Evolutionary conservation across 2,113 vertebrate genomes (phyloP), one percentile per base, ranked within the genome.

Genomic region (Coturnix japonica): DNA sequence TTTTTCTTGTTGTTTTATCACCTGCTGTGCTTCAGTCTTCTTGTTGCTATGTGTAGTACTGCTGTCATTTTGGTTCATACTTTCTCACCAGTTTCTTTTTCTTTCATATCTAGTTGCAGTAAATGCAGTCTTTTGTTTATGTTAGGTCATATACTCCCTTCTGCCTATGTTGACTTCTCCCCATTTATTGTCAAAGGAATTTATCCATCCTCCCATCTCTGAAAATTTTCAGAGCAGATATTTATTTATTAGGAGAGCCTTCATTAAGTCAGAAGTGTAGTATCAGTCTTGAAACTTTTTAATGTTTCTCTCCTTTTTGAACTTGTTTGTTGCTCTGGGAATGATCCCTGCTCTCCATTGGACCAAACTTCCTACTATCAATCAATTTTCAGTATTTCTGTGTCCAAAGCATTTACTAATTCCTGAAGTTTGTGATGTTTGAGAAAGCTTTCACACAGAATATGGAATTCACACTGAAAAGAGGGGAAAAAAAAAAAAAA

Each of bases 231-330:
- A n/a, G 56, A 83, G 33, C 19, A 80, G 8, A 6, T 2, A 4
- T 77, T 35, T 28, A 0, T 70, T 66, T 70, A 35, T 77, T 76
- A 70, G 46, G 37, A 77, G 11, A 81, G 1, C 16, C 25, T 89
- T 25, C 51, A 59, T 54, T 47, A 57, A 41, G 44, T 78, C 33
- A 43, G 0, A 0, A 7, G 37, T 57, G 11, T 13, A 37, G 12
- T 7, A 47, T 21, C 64, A 14, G 6, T 82, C 87, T 57, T 71
- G 51, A 64, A 54, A 13, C 17, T 7, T 87, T 73, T 44, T 46
- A 74, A 39, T 7, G 8, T 56, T 11, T 74, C 22, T 75, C 22
- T 71, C 11, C 41, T 37, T 87, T 80, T 56, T 53, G 18, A 70
- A 43, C 8, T 41, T 90, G 59, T 0, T 4, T 85, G 7, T 63